phyloP scores from a whole-genome alignment of 2,113 vertebrate species.

The Eurypyga helias region DNA sequence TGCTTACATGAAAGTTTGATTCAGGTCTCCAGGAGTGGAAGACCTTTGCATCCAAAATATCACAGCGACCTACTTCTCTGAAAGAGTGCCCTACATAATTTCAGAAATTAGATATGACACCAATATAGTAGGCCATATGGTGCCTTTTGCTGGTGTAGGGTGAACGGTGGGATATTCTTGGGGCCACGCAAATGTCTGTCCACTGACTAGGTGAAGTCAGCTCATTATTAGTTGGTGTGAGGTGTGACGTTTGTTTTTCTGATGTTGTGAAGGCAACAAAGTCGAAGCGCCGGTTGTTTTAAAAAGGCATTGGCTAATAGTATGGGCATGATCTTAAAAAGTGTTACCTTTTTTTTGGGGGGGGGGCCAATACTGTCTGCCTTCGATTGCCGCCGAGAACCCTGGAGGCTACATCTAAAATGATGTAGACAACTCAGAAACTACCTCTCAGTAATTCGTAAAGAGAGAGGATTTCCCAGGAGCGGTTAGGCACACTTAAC shows the following conservation, averaged over 20 bases:
- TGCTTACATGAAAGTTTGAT: slow-evolving; percentile 54
- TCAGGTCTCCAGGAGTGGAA: slow-evolving; percentile 56
- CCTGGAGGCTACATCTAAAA: neutral
- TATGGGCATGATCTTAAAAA: neutral
- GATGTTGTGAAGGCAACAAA: slow-evolving; percentile 48
- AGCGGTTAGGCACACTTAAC: neutral
- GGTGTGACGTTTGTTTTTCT: slow-evolving; percentile 45
- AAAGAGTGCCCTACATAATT: slow-evolving; percentile 64
- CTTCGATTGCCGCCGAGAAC: neutral
- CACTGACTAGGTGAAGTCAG: slow-evolving; percentile 57
- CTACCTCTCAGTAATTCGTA: neutral
- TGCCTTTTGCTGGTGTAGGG: slow-evolving; percentile 59
- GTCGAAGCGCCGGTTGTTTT: slow-evolving; percentile 9
- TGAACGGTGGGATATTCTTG: slow-evolving; percentile 59
- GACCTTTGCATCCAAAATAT: slow-evolving; percentile 69
- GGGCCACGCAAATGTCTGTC: slow-evolving; percentile 34
- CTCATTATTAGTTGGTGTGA: slow-evolving; percentile 46
- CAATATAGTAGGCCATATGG: slow-evolving; percentile 64
- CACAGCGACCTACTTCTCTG: slow-evolving; percentile 62
- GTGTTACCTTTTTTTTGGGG: neutral
- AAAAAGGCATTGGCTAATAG: slow-evolving; percentile 34
- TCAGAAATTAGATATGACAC: slow-evolving; percentile 65
- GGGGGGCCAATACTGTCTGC: neutral
- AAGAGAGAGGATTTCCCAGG: neutral
- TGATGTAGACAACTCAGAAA: neutral